Percentiles rank a stretch among this genome's conserved stretches.
These are phyloP conservation scores for Eulemur rufifrons DNA, from an alignment of 2,113 vertebrate genomes.

Conservation along the genomic window DNA sequence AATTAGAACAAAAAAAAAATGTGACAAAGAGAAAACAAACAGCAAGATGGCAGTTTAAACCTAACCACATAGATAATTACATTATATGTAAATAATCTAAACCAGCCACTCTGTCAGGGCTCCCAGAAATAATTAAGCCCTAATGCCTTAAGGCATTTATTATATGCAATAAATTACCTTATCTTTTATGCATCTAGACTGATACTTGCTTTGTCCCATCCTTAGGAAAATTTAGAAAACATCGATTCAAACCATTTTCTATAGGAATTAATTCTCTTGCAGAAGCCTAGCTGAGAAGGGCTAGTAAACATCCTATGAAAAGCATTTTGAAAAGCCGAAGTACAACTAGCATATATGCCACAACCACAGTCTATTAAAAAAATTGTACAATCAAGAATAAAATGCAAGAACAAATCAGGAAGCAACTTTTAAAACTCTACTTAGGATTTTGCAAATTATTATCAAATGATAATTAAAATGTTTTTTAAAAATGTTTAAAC, in stretches of 20 bases:
- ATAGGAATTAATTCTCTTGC: background rate
- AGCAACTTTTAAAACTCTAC: background rate
- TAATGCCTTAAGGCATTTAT: background rate
- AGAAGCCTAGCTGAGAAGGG: background rate
- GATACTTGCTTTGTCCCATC: background rate
- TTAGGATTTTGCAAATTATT: background rate
- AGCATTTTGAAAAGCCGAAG: conserved; percentile 23
- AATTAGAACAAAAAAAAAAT: background rate
- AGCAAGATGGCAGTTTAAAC: background rate
- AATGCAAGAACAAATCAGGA: background rate
- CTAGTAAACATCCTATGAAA: background rate
- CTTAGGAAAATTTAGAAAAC: background rate
- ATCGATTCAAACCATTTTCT: background rate
- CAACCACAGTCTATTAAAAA: background rate
- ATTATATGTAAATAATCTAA: background rate
- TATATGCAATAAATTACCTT: background rate
- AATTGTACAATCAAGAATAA: background rate
- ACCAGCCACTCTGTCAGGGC: background rate
- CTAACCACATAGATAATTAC: background rate
- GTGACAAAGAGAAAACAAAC: background rate
- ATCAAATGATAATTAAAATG: background rate
- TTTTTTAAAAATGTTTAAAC: background rate
- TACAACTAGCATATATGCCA: background rate
- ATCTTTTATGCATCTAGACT: background rate
- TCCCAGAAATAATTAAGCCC: background rate